A percentile compares a stretch with the other conserved stretches of the same genome.
Conservation (phyloP, 2,797 vertebrate species). For the Leptatherina wallacei region DNA sequence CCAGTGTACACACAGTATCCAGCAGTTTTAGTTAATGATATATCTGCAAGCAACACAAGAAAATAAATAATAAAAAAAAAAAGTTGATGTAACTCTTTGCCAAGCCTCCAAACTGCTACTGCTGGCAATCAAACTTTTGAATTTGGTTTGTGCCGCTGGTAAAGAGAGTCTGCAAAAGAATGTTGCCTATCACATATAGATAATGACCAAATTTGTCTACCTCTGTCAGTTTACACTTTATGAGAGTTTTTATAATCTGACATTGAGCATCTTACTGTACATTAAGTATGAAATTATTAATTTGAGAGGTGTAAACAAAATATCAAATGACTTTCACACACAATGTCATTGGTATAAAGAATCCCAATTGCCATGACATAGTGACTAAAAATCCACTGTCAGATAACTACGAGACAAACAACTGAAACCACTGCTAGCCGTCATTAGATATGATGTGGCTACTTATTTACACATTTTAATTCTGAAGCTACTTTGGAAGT, state of each 20-base stretch:
- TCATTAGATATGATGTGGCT: constrained; percentile 57
- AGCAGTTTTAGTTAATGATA: constrained; percentile 55
- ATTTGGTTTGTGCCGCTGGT: constrained; percentile 24
- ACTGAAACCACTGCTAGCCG: constrained; percentile 38
- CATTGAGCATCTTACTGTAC: too few species aligned
- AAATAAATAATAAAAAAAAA: constrained; percentile 9
- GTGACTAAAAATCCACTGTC: neutral
- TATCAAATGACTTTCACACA: too few species aligned
- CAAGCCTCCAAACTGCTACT: constrained; percentile 34
- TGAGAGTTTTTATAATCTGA: neutral
- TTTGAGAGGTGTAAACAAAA: too few species aligned
- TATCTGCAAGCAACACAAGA: constrained; percentile 37
- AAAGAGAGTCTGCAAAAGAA: constrained; percentile 15
- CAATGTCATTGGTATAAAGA: neutral
- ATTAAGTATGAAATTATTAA: too few species aligned
- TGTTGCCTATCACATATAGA: constrained; percentile 11
- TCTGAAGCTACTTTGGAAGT: constrained; percentile 72
- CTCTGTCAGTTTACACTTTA: neutral
- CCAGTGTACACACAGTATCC: constrained; percentile 35
- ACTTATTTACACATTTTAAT: constrained; percentile 75
- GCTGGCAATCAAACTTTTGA: constrained; percentile 42
- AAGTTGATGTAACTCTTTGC: constrained; percentile 35
- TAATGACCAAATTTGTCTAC: neutral
- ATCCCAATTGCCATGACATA: neutral
- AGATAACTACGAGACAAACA: neutral